Evolutionary conservation across 2,888 invertebrate genomes (phyloP).

Genomic region (Zelleria hepariella): DNA sequence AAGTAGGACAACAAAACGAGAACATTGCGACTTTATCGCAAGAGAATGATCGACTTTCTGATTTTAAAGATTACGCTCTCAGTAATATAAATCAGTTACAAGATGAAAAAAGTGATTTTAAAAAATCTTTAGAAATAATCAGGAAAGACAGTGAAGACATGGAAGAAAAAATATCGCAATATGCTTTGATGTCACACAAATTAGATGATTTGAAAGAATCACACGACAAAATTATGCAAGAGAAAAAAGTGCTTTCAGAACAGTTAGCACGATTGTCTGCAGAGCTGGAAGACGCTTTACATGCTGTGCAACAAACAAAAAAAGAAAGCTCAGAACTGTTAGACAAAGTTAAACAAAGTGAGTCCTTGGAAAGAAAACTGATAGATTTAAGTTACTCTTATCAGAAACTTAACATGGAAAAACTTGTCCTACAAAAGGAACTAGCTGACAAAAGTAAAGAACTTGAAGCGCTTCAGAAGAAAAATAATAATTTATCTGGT

Average conservation of each 20-base stretch:
- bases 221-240: slow-evolving; percentile 8
- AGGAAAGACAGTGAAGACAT: slow-evolving; percentile 36
- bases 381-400: slow-evolving; percentile 23
- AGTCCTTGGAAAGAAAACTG: slow-evolving; percentile 29
- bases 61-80: slow-evolving; percentile 25
- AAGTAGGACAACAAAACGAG: slow-evolving; percentile 22
- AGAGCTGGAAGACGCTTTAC: slow-evolving; percentile 15
- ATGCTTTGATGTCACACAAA: slow-evolving; percentile 16
- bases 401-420: slow-evolving; percentile 26
- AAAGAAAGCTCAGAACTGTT: slow-evolving; percentile 32
- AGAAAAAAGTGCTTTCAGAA: background rate
- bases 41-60: slow-evolving; percentile 36
- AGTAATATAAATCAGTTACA: slow-evolving; percentile 30
- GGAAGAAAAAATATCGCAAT: slow-evolving; percentile 27
- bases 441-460: slow-evolving; percentile 22
- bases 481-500: slow-evolving; percentile 21
- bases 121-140: slow-evolving; percentile 28
- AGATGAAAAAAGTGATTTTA: slow-evolving; percentile 32
- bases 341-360: slow-evolving; percentile 23
- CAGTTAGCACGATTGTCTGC: background rate
- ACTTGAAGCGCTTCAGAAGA: slow-evolving; percentile 16
- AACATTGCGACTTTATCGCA: slow-evolving; percentile 28
- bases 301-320: slow-evolving; percentile 27
- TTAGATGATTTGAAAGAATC: slow-evolving; percentile 1
- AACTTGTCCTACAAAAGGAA: slow-evolving; percentile 25